Percentiles rank a stretch among this genome's conserved stretches.
phyloP scores from a whole-genome alignment of 2,888 invertebrate species.

The Epinotia ramella region DNA sequence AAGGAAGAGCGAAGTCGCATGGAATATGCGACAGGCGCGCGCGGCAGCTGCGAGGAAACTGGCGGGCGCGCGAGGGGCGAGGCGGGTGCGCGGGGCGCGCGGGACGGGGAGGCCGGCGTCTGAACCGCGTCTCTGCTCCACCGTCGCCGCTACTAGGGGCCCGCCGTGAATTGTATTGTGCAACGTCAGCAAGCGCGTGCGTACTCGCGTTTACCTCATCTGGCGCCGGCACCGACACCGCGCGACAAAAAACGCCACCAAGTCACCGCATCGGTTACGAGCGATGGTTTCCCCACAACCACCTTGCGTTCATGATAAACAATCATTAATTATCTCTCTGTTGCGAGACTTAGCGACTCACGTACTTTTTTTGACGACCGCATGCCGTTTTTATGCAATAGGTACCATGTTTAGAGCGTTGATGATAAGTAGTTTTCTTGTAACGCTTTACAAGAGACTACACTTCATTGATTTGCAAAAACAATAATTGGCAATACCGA shows the following conservation, averaged over 20 bases:
- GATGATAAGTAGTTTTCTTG: slow-evolving; percentile 51
- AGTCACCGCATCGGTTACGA: slow-evolving; percentile 55
- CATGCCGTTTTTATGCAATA: slow-evolving; percentile 9
- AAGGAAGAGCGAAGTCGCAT: slow-evolving; percentile 76
- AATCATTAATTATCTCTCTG: slow-evolving; percentile 24
- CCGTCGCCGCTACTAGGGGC: slow-evolving; percentile 57
- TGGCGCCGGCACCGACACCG: slow-evolving; percentile 52
- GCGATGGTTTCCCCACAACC: slow-evolving; percentile 55
- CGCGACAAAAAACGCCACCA: slow-evolving; percentile 59
- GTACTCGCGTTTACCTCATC: slow-evolving; percentile 60
- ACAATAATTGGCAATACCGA: slow-evolving; percentile 40
- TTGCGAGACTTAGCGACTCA: slow-evolving; percentile 52
- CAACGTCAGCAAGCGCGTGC: slow-evolving; percentile 79
- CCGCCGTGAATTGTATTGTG: slow-evolving; percentile 70
- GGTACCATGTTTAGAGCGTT: slow-evolving; percentile 36
- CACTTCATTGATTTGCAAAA: slow-evolving; percentile 55
- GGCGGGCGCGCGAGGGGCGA: slow-evolving; percentile 59
- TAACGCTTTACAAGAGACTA: slow-evolving; percentile 47
- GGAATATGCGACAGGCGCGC: slow-evolving; percentile 78
- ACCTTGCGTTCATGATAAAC: slow-evolving; percentile 39
- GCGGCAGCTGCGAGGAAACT: slow-evolving; percentile 84
- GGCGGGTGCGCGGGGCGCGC: slow-evolving; percentile 52
- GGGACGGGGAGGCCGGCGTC: slow-evolving; percentile 63
- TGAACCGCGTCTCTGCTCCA: slow-evolving; percentile 70
- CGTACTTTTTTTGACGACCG: slow-evolving; percentile 48